phyloP scores from a whole-genome alignment of 2,888 invertebrate genomes.

The Apamea monoglypha region DNA sequence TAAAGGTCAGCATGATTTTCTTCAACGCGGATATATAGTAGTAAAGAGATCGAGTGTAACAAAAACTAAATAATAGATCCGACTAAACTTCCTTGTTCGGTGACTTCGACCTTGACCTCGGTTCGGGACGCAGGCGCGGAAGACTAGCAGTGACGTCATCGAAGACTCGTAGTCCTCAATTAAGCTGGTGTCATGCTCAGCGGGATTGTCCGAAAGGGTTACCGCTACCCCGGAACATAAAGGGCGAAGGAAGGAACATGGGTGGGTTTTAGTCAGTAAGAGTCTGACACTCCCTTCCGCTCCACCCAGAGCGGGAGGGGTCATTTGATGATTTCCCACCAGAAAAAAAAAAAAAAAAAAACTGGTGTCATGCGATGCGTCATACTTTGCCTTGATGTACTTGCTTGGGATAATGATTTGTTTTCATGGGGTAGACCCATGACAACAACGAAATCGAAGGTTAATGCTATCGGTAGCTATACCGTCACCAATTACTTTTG shows the following conservation, averaged over 20 bases:
- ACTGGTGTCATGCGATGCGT: constrained; percentile 31
- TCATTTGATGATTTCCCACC: too few relatives aligned
- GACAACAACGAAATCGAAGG: constrained; percentile 20
- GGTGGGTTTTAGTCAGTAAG: too few relatives aligned
- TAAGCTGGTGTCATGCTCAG: constrained; percentile 24
- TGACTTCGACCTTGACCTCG: constrained; percentile 54
- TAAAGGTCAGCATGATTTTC: background rate
- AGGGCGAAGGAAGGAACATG: too few relatives aligned
- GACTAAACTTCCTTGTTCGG: constrained; percentile 34
- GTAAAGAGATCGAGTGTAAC: background rate
- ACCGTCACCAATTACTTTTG: background rate
- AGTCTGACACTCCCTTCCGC: too few relatives aligned
- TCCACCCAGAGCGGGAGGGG: too few relatives aligned
- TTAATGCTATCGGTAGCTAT: background rate
- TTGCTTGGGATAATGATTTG: constrained; percentile 41
- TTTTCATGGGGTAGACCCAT: constrained; percentile 26
- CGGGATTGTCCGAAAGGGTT: too few relatives aligned
- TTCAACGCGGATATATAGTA: constrained; percentile 33
- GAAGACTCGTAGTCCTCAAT: constrained; percentile 37
- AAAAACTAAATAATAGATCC: constrained; percentile 44
- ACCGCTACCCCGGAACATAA: too few relatives aligned
- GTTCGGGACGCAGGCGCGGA: constrained; percentile 56
- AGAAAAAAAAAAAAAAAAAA: too few relatives aligned
- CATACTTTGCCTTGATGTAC: constrained; percentile 24
- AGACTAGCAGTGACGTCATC: constrained; percentile 56